Evolutionary conservation across 2,113 vertebrate species (phyloP), one percentile per base, ranked within the genome.

Genomic region (Donacobius atricapilla): DNA sequence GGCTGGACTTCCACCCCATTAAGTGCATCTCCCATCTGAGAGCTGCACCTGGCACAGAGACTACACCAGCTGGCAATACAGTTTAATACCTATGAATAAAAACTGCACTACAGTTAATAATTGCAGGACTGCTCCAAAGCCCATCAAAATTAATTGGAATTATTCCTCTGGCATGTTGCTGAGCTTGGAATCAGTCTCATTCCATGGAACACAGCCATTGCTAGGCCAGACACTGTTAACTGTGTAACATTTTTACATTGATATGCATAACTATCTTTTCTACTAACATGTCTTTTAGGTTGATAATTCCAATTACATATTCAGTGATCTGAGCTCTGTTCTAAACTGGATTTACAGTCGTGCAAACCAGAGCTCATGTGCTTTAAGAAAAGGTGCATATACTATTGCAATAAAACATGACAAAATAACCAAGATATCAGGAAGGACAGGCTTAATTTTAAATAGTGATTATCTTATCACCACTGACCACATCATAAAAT

Each of bases 361-460:
- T 97, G 95, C 97, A 97, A 97, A 94, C 90, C 97, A 98, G 95
- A 94, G 93, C 97, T 97, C 97, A 84, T 47, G 56, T 87, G 91
- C 79, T 97, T 92, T 61, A 85, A 87, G 17, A 88, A 72, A 94
- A 97, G 86, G 75, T 82, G 65, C 33, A 28, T 69, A 58, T 71
- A 83, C 72, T 87, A 94, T 91, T 78, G 90, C 83, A 93, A 87
- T 35, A 92, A 79, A 90, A 50, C 64, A 75, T 13, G 18, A 64
- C 4, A 1, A 91, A 83, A 48, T 33, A 91, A 76, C 47, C 11
- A 86, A 66, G 35, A 28, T 22, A 70, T 45, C 35, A 44, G 64
- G 33, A 73, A 65, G 37, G 47, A 70, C 54, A 60, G 57, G 48
- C 50, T 66, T 68, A 31, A 66, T 57, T 83, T 80, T 44, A 31